A percentile compares a stretch with the other conserved stretches of the same genome.
Evolutionary conservation across 2,113 vertebrate genomes (phyloP).

Genomic region (Poicephalus meyeri): DNA sequence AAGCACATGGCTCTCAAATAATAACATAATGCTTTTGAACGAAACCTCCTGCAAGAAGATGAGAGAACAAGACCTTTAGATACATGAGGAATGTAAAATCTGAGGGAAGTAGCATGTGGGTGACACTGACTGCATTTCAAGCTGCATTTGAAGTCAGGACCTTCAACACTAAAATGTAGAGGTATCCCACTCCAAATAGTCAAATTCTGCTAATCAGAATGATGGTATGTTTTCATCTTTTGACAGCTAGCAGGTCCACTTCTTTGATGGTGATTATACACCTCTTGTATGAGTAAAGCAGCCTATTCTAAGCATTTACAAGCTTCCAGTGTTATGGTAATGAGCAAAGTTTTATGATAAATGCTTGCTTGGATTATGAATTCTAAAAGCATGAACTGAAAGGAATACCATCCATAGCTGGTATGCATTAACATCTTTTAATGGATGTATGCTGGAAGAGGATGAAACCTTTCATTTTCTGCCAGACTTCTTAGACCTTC

Average conservation of each 20-base stretch:
- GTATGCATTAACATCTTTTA: neutral
- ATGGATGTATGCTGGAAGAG: neutral
- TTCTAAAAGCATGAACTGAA: neutral
- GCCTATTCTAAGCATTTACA: neutral
- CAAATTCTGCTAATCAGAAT: neutral
- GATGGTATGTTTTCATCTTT: neutral
- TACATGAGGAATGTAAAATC: neutral
- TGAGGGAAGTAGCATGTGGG: neutral
- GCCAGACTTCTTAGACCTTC: neutral
- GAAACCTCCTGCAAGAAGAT: neutral
- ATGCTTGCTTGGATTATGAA: neutral
- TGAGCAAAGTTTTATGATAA: neutral
- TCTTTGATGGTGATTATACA: constrained; percentile 1
- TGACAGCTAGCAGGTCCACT: neutral
- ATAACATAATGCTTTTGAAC: neutral
- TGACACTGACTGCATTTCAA: neutral
- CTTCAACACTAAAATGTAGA: neutral
- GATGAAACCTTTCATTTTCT: neutral
- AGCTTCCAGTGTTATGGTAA: neutral
- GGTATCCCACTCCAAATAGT: neutral
- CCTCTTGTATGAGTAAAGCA: neutral
- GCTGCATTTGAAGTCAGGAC: constrained; percentile 3
- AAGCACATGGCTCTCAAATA: neutral
- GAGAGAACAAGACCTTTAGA: neutral
- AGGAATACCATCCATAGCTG: neutral